Evolutionary conservation across 2,797 vertebrate species (phyloP), one percentile per base, ranked within the genome.

Genomic region (Pitangus sulphuratus): DNA sequence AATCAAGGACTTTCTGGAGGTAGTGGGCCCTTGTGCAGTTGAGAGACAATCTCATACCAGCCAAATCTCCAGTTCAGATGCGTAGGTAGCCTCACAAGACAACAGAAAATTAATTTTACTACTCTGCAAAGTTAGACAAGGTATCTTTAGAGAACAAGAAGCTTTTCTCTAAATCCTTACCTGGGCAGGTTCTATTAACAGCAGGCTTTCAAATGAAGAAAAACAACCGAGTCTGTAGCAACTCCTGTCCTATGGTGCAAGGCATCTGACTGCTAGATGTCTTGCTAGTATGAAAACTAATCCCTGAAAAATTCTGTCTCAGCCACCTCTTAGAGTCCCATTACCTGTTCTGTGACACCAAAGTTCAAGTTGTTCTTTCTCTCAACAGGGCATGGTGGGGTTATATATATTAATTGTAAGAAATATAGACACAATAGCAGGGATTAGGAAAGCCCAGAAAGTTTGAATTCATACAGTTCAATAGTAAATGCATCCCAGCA

Each of bases 11-110:
- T 30, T 77, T 62, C 60, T 77, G 74, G 48, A n/a, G 66, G 40
- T 6, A 60, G 31, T 0, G 0, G 56, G 12, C 5, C 31, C 24
- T 79, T 2, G 1, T 11, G 30, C 5, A 60, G 39, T 51, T 83
- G n/a, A 75, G 31, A 66, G 28, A 16, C 51, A 0, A 22, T 33
- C 15, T 48, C 24, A 39, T 58, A 85, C 8, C 19, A 62, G 39
- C 2, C 57, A 82, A 15, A 24, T 78, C 31, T 57, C 86, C 45
- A 64, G 17, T 57, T 69, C 33, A 53, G 47, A 48, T 19, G 24
- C 12, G 15, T 10, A 76, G 31, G 16, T 10, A 65, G 18, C 4
- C 39, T 51, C 40, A 51, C 3, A 40, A 42, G 21, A 31, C 45
- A 83, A 42, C 4, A 75, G 48, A 86, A 88, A 56, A 62, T 39